Base-by-base conservation (phyloP, 2,888 invertebrate species). In the Tetragnatha montana region DNA sequence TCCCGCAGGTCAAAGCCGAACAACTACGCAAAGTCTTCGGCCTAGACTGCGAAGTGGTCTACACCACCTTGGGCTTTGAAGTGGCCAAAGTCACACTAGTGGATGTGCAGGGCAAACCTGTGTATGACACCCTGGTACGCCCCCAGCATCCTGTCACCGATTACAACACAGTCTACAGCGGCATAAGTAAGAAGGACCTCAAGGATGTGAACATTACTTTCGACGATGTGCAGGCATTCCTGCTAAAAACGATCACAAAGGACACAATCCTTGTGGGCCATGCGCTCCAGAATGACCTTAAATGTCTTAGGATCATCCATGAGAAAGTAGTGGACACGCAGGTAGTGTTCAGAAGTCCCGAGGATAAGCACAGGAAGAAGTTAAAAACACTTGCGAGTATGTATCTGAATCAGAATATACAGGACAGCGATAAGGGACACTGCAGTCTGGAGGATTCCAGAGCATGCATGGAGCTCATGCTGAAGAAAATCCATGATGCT, bases 241-340 rank as follows among this genome's bases (percentile, higher is more conserved):
- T 93, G 17, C 74, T 92, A 81, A 74, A 85, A 14, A 79, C 92
- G 0, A 95, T 98, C 35, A 35, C 35, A 1, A 35, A 35, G 35
- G 96, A 97, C 90, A 97, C 94, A 12, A 94, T 94, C 60, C 92
- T 94, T 7, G 93, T 94, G 14, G 94, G 94, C 6, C 94, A 94
- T 92, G 94, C 93, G 90, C 92, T 94, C 76, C 94, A 94, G 91
- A 94, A 93, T 92, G 94, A 94, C 92, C 92, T 94, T n/a, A 91
- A 92, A 6, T 93, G 93, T 6, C 92, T 94, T n/a, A 93, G 93
- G 92, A 93, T 94, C 10, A 51, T 92, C 1, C 93, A 93, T 86
- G 68, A 79, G 1, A 90, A 69, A 8, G 91, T 92, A 0, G 91
- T 94, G 14, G 94, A 94, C 91, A 94, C 94, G 1, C 93, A 94